Conservation (phyloP, 2,888 invertebrate genomes). For the Lysandra coridon region DNA sequence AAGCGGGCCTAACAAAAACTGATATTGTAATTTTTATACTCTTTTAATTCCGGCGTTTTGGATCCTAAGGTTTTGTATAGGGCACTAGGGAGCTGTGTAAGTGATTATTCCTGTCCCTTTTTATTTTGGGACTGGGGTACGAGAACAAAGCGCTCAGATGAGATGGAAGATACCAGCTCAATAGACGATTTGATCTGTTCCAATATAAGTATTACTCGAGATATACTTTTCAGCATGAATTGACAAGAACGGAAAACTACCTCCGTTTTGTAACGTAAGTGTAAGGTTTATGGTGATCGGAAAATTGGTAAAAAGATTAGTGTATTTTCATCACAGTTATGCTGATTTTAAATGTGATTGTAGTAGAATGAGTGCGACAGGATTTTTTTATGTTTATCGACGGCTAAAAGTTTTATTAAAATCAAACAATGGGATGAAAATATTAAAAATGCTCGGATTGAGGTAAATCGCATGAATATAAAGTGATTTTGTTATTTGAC, state of each 20-base stretch:
- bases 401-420: conserved; percentile 12
- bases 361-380: background rate
- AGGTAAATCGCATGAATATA: conserved; percentile 20
- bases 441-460: conserved; percentile 17
- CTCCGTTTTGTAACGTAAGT: background rate
- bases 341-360: background rate
- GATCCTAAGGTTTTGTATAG: conserved; percentile 19
- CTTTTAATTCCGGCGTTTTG: conserved; percentile 5
- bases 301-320: background rate
- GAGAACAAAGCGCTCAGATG: conserved; percentile 5
- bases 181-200: background rate
- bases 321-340: background rate
- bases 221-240: background rate
- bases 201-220: background rate
- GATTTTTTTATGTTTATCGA: background rate
- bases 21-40: conserved; percentile 6
- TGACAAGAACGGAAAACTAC: background rate
- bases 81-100: conserved; percentile 14
- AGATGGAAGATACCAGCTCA: background rate
- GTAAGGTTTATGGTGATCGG: background rate
- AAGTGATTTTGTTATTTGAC: conserved; percentile 28
- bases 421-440: conserved; percentile 7
- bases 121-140: conserved; percentile 15
- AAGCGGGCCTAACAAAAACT: background rate
- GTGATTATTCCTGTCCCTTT: conserved; percentile 20